Evolutionary conservation across 2,113 vertebrate species (phyloP).

Genomic region (Phaethornis superciliosus): DNA sequence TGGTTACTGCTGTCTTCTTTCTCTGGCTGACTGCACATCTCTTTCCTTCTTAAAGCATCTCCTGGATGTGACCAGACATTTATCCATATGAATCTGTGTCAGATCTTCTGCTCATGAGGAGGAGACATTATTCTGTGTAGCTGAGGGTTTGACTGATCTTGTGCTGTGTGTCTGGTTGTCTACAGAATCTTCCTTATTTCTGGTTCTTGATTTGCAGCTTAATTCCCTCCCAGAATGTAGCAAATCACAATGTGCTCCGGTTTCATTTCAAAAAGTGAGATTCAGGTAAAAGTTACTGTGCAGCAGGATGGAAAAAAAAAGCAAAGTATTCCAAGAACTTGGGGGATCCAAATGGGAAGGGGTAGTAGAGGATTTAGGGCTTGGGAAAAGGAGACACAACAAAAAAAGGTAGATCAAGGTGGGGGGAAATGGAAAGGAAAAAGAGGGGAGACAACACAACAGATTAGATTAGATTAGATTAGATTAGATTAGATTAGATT

Average conservation of each 20-base stretch:
- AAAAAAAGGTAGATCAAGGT: neutral
- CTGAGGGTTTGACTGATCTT: neutral
- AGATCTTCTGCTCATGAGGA: neutral
- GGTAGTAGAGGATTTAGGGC: neutral
- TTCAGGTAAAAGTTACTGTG: neutral
- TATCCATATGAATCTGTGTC: neutral
- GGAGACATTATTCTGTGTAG: neutral
- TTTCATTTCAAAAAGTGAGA: neutral
- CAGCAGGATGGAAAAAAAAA: neutral
- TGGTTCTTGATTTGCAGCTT: neutral
- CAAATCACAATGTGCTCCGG: neutral
- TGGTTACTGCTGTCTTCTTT: neutral
- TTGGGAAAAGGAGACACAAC: neutral
- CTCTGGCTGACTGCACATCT: neutral
- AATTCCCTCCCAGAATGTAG: neutral
- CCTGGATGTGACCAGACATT: neutral
- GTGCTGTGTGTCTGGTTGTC: neutral
- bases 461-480: neutral
- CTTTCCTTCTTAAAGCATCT: neutral
- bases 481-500: no score
- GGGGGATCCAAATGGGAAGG: neutral
- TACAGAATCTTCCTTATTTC: neutral
- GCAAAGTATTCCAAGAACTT: neutral
- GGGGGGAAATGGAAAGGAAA: neutral
- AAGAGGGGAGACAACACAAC: neutral